Conservation (phyloP, 2,888 invertebrate genomes). For the Ophioninae sp. region DNA sequence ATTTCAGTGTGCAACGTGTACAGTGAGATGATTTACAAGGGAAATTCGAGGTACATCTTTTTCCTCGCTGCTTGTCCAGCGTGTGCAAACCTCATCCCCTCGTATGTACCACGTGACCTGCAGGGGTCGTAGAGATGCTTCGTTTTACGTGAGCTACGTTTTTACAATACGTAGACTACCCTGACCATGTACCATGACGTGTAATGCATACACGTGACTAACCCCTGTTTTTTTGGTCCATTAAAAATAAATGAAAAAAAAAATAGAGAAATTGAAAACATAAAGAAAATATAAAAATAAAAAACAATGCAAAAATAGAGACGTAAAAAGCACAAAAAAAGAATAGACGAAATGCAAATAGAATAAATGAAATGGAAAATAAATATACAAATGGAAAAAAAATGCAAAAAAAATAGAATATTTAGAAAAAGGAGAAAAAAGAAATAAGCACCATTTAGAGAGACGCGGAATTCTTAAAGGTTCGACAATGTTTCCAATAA, state of each 20-base stretch:
- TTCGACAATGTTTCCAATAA: too few relatives aligned
- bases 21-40: conserved; percentile 62
- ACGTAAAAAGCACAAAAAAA: neutral
- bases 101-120: conserved; percentile 22
- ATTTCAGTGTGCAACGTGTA: conserved; percentile 44
- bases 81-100: conserved; percentile 11
- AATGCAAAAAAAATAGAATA: too few relatives aligned
- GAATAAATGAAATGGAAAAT: too few relatives aligned
- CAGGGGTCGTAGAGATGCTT: conserved; percentile 38
- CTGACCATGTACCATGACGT: neutral
- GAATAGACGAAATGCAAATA: too few relatives aligned
- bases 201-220: neutral
- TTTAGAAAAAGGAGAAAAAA: too few relatives aligned
- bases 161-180: neutral
- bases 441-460: too few relatives aligned
- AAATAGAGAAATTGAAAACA: neutral
- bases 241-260: neutral
- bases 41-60: conserved; percentile 61
- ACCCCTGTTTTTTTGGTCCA: neutral
- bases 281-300: too few relatives aligned
- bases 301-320: neutral
- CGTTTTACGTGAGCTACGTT: conserved; percentile 8
- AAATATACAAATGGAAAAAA: too few relatives aligned
- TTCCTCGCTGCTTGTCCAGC: conserved; percentile 38
- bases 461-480: too few relatives aligned